Evolutionary conservation across 2,888 invertebrate genomes (phyloP).

Genomic region (Empis livida): DNA sequence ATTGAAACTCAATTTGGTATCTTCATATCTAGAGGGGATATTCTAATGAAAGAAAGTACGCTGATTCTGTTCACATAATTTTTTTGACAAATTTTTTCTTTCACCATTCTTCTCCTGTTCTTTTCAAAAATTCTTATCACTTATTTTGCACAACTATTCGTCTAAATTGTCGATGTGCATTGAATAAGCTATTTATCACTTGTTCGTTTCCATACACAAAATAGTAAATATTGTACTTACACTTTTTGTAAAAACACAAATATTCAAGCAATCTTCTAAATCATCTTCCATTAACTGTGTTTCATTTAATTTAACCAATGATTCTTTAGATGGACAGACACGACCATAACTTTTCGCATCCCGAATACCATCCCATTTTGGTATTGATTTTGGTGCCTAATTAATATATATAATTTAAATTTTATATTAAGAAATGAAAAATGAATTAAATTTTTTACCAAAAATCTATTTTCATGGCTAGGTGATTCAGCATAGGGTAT

Average conservation of each 20-base stretch:
- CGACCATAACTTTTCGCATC: slow-evolving; percentile 24
- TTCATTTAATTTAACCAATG: slow-evolving; percentile 13
- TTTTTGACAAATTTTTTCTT: too few species aligned
- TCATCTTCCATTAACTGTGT: slow-evolving; percentile 17
- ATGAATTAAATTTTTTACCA: slow-evolving; percentile 16
- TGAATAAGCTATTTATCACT: too few species aligned
- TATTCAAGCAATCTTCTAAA: slow-evolving; percentile 31
- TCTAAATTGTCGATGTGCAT: too few species aligned
- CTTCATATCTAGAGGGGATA: too few species aligned
- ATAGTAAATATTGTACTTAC: slow-evolving; percentile 17
- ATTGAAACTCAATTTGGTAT: neutral
- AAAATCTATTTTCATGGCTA: slow-evolving; percentile 22
- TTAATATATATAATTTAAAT: too few species aligned
- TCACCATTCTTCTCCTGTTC: too few species aligned
- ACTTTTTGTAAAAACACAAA: slow-evolving; percentile 31
- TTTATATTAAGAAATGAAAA: too few species aligned
- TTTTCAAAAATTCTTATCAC: too few species aligned
- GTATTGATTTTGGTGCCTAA: slow-evolving; percentile 25
- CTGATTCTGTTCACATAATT: too few species aligned
- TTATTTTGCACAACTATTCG: too few species aligned
- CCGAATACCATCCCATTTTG: slow-evolving; percentile 23
- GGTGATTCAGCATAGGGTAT: slow-evolving; percentile 32
- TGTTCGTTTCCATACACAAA: too few species aligned
- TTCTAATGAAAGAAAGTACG: too few species aligned
- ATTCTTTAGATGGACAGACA: slow-evolving; percentile 27